A percentile compares a stretch with the other conserved stretches of the same genome.
phyloP scores from a whole-genome alignment of 2,113 vertebrate species.

The Nerophis lumbriciformis region DNA sequence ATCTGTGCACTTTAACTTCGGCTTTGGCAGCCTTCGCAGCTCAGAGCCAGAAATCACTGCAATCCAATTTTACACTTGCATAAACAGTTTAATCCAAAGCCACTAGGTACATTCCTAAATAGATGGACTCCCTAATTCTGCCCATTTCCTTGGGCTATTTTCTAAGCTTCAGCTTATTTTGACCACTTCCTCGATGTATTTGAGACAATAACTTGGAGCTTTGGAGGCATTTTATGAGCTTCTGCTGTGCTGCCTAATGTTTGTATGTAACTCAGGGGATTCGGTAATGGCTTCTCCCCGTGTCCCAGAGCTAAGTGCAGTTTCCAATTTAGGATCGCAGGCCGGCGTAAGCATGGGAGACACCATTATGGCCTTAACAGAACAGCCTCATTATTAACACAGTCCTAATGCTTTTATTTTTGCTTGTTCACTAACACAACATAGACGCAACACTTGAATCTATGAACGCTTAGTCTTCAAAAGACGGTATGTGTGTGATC shows the following conservation, averaged over 20 bases:
- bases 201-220: constrained; percentile 37
- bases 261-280: constrained; percentile 49
- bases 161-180: constrained; percentile 22
- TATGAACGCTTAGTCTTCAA: constrained; percentile 50
- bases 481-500: too few relatives aligned
- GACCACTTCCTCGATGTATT: constrained; percentile 23
- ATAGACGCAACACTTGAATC: constrained; percentile 31
- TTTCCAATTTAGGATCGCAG: constrained; percentile 44
- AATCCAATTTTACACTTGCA: constrained; percentile 10
- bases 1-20: not conserved
- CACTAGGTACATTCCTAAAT: constrained; percentile 16
- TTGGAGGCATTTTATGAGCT: constrained; percentile 31
- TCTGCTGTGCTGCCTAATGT: constrained; percentile 34
- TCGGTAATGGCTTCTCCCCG: constrained; percentile 45
- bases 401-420: constrained; percentile 43
- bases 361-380: constrained; percentile 50
- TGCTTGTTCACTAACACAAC: constrained; percentile 22
- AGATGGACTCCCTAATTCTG: constrained; percentile 1
- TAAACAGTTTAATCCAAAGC: constrained; percentile 27
- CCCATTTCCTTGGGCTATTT: constrained; percentile 14
- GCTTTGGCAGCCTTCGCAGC: not conserved
- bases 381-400: constrained; percentile 52
- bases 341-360: constrained; percentile 36
- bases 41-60: not conserved
- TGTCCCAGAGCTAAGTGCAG: constrained; percentile 43